Evolutionary conservation across 1,140 invertebrate species (phyloP).

Genomic region (Trachymyrmex cornetzi): DNA sequence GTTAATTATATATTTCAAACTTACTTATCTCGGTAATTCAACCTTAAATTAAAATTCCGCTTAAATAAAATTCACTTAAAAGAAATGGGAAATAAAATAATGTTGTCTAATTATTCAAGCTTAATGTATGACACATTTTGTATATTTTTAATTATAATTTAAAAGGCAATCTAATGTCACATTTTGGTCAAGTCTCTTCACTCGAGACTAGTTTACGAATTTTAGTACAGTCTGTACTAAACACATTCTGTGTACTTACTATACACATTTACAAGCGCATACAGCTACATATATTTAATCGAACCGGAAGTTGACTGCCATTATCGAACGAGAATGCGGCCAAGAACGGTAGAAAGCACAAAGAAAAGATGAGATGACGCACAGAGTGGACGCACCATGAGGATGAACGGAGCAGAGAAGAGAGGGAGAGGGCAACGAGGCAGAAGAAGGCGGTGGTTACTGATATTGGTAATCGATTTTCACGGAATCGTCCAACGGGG

Average conservation of each 20-base stretch:
- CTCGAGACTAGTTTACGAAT: not conserved
- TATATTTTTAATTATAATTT: not conserved
- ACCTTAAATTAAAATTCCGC: slow-evolving; percentile 8
- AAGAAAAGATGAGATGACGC: slow-evolving; percentile 53
- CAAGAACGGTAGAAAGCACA: slow-evolving; percentile 32
- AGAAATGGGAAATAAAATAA: not conserved
- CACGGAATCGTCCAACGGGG: slow-evolving; percentile 60
- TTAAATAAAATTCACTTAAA: slow-evolving; percentile 23
- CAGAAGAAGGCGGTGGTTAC: slow-evolving; percentile 11
- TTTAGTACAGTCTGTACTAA: not conserved
- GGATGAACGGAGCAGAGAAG: slow-evolving; percentile 33
- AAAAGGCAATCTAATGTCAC: not conserved
- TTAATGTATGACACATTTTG: not conserved
- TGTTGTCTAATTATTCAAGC: not conserved
- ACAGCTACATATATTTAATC: slow-evolving; percentile 35
- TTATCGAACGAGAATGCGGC: slow-evolving; percentile 33
- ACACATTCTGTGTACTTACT: no score
- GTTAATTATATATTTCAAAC: slow-evolving; percentile 15
- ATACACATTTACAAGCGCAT: slow-evolving; percentile 5
- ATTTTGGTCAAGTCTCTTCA: not conserved
- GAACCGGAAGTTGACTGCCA: slow-evolving; percentile 38
- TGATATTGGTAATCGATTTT: slow-evolving; percentile 76
- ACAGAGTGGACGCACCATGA: slow-evolving; percentile 24
- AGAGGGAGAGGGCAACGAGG: slow-evolving; percentile 4
- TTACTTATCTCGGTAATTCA: not conserved